Evolutionary conservation across 2,888 invertebrate species (phyloP), one percentile per base, ranked within the genome.

Genomic region (Drosophila vallismaia): DNA sequence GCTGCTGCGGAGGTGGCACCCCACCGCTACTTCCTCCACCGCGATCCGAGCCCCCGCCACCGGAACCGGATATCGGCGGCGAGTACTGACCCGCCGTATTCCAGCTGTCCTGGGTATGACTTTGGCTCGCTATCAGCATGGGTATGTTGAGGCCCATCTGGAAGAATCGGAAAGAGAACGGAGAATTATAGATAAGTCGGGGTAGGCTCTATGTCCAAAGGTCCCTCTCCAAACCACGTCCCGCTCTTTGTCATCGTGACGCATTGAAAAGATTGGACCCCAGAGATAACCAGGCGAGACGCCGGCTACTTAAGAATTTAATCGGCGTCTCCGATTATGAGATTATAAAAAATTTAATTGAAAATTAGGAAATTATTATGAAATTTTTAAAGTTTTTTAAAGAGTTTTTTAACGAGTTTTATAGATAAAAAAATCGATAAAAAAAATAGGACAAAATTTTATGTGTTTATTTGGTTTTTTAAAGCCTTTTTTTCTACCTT

Each of bases 121-220:
- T 88, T 9, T 44, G 44, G 28, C 79, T 89, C 31, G 91, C 90
- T 76, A 91, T 89, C 60, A 91, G 79, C 87, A 91, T 81, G 59
- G 91, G 91, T 56, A 91, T 78, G 51, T 89, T 89, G 31, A 91
- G 79, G 54, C 90, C 91, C 90, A 91, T 90, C 91, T 91, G 79
- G 8, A 87, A 81, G 59, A 52, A 51, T 36, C 19, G 33, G 5
- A 54, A 38, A 29, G 42, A 62, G 24, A 45, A 42, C 51, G 60
- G 54, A 46, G 33, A 24, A 31, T 58, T 72, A 33, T 31, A 5
- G 54, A 50, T 66, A 55, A 40, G 14, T 40, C 1, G 14, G 14
- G n/a, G 4, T 19, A n/a, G 12, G 40, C 2, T 8, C 6, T 8
- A 4, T 42, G 64, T 33, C 33, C 51, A 53, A 59, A 68, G 71